phyloP scores from a whole-genome alignment of 2,888 invertebrate genomes.

The Globia sparganii region DNA sequence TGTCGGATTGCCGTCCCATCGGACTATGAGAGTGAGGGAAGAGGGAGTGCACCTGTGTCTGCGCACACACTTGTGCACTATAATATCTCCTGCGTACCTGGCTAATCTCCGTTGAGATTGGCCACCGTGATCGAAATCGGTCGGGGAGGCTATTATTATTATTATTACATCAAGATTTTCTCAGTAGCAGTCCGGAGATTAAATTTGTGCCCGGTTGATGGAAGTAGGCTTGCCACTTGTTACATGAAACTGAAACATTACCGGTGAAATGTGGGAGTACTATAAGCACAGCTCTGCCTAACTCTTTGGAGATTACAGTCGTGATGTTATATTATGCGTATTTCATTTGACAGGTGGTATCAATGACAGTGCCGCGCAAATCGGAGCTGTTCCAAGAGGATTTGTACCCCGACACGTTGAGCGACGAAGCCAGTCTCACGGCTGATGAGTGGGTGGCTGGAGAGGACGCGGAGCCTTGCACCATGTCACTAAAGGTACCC shows the following conservation, averaged over 20 bases:
- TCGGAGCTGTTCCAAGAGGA: conserved; percentile 99
- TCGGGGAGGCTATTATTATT: no score
- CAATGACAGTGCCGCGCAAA: conserved; percentile 99
- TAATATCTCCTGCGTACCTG: no score
- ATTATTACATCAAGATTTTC: no score
- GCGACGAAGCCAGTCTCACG: conserved; percentile 96
- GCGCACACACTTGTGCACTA: no score
- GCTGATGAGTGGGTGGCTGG: conserved; percentile 98
- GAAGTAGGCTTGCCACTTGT: neutral
- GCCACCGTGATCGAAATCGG: no score
- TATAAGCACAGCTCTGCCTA: neutral
- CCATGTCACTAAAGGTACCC: conserved; percentile 96
- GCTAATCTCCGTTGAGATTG: no score
- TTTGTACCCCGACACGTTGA: conserved; percentile 98
- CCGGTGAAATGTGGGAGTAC: neutral
- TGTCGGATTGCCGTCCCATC: no score
- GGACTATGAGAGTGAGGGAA: no score
- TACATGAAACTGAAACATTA: neutral
- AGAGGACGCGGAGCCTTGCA: conserved; percentile 96
- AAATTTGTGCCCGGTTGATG: neutral
- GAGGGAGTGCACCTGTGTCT: no score
- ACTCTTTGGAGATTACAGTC: neutral
- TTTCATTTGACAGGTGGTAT: conserved; percentile 91
- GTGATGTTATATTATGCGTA: neutral
- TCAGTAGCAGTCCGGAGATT: neutral